Conservation (phyloP, 2,113 vertebrate genomes). For the Gymnogyps californianus region DNA sequence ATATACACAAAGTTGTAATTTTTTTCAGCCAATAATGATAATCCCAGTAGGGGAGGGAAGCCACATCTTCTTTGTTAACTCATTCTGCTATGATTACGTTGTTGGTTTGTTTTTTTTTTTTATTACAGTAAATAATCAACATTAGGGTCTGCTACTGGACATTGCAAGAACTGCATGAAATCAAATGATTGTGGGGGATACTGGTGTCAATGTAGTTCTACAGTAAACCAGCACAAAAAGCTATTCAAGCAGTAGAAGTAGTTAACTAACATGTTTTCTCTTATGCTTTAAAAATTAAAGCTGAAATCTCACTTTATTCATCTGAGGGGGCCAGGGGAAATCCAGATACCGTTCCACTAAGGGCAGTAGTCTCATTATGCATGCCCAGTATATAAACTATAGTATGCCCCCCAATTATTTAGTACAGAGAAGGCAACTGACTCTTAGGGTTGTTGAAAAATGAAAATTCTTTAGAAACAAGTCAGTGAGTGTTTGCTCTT, state of each 20-base stretch:
- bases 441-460: not conserved
- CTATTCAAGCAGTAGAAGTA: not conserved
- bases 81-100: not conserved
- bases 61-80: not conserved
- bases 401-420: not conserved
- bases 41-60: not conserved
- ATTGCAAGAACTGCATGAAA: not conserved
- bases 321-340: accelerated
- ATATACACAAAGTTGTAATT: not conserved
- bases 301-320: not conserved
- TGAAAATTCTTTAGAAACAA: not conserved
- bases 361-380: not conserved
- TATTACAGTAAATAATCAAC: not conserved
- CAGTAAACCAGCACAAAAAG: not conserved
- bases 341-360: not conserved
- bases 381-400: not conserved
- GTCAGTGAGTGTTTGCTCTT: not conserved
- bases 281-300: not conserved
- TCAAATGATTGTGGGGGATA: not conserved
- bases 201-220: not conserved
- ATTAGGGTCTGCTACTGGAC: not conserved
- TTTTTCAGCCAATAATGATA: not conserved
- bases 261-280: not conserved
- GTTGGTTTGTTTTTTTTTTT: not conserved
- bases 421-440: not conserved